Conservation (phyloP, 2,113 vertebrate species). For the Athene cunicularia region DNA sequence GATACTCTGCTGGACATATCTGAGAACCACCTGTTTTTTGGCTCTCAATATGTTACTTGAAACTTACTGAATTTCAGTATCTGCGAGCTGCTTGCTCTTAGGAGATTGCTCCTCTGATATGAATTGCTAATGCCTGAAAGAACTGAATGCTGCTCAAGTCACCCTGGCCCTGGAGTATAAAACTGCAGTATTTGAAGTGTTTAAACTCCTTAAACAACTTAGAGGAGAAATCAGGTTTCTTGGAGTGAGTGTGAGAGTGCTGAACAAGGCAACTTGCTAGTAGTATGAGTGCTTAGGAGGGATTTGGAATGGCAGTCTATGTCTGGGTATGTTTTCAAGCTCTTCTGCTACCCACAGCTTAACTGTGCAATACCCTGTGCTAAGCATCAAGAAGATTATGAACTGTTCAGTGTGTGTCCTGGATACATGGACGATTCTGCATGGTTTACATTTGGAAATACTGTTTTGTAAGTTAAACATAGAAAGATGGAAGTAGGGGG, state of each 20-base stretch:
- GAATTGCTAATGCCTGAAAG: neutral
- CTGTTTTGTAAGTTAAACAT: neutral
- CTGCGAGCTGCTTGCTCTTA: neutral
- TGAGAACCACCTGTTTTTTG: neutral
- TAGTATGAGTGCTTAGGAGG: neutral
- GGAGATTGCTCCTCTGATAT: neutral
- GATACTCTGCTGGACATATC: neutral
- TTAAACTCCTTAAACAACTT: neutral
- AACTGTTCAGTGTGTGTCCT: neutral
- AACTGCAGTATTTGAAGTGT: neutral
- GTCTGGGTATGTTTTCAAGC: neutral
- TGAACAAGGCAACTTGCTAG: neutral
- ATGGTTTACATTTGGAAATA: neutral
- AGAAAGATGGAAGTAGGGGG: neutral
- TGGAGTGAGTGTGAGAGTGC: neutral
- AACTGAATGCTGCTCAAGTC: neutral
- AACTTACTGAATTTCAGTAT: neutral
- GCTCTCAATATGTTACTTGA: neutral
- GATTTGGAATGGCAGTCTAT: neutral
- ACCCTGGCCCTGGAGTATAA: neutral
- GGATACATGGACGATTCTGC: neutral
- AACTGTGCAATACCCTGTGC: neutral
- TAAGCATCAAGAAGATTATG: constrained; percentile 24
- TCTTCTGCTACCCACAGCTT: neutral
- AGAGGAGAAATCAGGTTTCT: neutral